Base-by-base conservation (phyloP, 92 coral and sea anemone genomes). In the Montipora capitata region DNA sequence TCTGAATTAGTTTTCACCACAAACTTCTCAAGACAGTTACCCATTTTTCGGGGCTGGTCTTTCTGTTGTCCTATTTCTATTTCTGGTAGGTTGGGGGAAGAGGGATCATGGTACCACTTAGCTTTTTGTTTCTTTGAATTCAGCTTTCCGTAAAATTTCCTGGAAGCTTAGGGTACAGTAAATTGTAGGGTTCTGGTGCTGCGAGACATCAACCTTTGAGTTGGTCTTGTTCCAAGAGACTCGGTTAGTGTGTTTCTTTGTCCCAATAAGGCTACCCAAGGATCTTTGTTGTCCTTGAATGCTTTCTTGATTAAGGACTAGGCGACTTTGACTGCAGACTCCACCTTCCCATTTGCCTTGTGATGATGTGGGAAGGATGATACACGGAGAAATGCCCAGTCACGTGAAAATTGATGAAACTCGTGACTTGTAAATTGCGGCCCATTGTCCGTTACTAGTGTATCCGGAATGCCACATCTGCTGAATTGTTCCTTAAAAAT, bases 401-500 rank as follows among this genome's bases (percentile, higher is more conserved):
- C 73, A 44, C 7, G 49, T 44, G 49, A 44, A 7, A 44, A 44
- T 44, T 7, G 49, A 18, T 18, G 20, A 18, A 18, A 18, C 20
- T 18, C 20, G 20, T 44, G 49, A 44, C 73, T 88, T 10, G 79
- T 40, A 20, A 27, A 75, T 45, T 88, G 92, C 7, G 88, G 88
- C 61, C 84, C 72, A 51, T 82, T 88, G 78, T 88, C 92, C 2
- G 79, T 56, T 16, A 74, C 72, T 2, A 80, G 77, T 44, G 66
- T 74, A 45, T 69, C 90, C 15, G 85, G 80, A 7, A 86, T 86
- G 17, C 90, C 85, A 78, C 0, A 75, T 52, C 90, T 52, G 62
- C 85, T 86, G 64, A 86, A 86, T 45, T 77, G 85, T 7, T 86
- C 79, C 42, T 86, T 78, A 78, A 72, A 40, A 78, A 77, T 74